A percentile compares a stretch with the other conserved stretches of the same genome.
phyloP scores from a whole-genome alignment of 92 coral and sea anemone genomes.

The Palythoa heliodiscus region DNA sequence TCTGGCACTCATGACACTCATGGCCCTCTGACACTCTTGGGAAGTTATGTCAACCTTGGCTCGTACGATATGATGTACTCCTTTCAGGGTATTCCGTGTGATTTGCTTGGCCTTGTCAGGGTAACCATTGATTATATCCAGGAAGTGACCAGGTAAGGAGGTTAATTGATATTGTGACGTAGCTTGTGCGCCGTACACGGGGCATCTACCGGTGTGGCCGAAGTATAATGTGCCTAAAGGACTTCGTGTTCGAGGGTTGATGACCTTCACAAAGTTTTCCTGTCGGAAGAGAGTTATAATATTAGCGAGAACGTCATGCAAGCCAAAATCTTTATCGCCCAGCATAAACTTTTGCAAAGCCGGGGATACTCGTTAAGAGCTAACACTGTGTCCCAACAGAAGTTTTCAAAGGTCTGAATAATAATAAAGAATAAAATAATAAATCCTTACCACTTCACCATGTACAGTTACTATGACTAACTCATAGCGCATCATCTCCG shows the following conservation, averaged over 20 bases:
- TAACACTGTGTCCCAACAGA: not conserved
- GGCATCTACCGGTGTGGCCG: not conserved
- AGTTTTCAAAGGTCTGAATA: not conserved
- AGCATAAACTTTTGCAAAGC: not conserved
- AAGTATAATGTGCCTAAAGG: not conserved
- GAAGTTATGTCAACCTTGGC: too few species aligned
- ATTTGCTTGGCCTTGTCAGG: too few species aligned
- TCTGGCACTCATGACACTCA: too few species aligned
- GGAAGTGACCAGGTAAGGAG: too few species aligned
- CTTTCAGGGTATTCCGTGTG: too few species aligned
- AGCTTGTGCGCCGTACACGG: too few species aligned
- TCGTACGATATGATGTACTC: too few species aligned
- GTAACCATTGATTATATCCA: too few species aligned
- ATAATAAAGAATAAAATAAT: not conserved
- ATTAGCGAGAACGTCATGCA: not conserved
- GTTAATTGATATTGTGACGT: too few species aligned
- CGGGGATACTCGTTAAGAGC: conserved; percentile 4
- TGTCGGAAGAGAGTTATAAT: not conserved
- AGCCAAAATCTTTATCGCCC: not conserved
- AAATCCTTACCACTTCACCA: conserved; percentile 39
- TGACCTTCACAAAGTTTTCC: not conserved
- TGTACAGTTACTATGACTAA: conserved; percentile 49
- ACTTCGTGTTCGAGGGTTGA: conserved; percentile 1
- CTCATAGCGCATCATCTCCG: conserved; percentile 36
- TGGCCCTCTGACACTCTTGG: too few species aligned